Evolutionary conservation across 2,113 vertebrate species (phyloP).

Genomic region (Scartelaos histophorus): DNA sequence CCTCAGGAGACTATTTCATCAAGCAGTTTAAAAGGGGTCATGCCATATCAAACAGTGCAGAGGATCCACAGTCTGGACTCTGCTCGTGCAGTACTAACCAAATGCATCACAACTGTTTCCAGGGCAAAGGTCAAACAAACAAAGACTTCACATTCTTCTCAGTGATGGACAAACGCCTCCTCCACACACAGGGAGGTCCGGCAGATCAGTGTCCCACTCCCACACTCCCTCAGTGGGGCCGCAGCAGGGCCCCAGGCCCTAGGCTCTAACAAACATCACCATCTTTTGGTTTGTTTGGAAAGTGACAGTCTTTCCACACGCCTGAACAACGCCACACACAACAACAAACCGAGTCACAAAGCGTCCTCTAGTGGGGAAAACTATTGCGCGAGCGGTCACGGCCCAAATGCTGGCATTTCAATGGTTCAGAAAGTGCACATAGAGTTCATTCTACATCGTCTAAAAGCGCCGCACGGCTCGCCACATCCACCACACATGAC

Average conservation of each 20-base stretch:
- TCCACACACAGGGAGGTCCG: constrained; percentile 50
- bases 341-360: constrained; percentile 50
- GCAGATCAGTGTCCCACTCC: constrained; percentile 73
- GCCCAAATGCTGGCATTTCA: constrained; percentile 71
- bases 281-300: constrained; percentile 60
- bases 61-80: constrained; percentile 67
- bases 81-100: constrained; percentile 63
- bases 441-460: constrained; percentile 66
- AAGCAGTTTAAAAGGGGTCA: constrained; percentile 74
- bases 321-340: constrained; percentile 15
- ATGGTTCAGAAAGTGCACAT: constrained; percentile 72
- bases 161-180: constrained; percentile 68
- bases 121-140: constrained; percentile 64
- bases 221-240: constrained; percentile 38
- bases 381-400: constrained; percentile 45
- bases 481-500: background rate
- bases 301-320: background rate
- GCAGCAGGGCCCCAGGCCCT: constrained; percentile 12
- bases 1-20: constrained; percentile 67
- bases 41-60: constrained; percentile 67
- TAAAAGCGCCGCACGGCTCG: constrained; percentile 54
- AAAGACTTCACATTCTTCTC: constrained; percentile 68
- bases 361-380: constrained; percentile 25
- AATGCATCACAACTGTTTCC: constrained; percentile 62
- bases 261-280: constrained; percentile 48